phyloP scores from a whole-genome alignment of 2,888 invertebrate genomes.

The Eupeodes luniger region DNA sequence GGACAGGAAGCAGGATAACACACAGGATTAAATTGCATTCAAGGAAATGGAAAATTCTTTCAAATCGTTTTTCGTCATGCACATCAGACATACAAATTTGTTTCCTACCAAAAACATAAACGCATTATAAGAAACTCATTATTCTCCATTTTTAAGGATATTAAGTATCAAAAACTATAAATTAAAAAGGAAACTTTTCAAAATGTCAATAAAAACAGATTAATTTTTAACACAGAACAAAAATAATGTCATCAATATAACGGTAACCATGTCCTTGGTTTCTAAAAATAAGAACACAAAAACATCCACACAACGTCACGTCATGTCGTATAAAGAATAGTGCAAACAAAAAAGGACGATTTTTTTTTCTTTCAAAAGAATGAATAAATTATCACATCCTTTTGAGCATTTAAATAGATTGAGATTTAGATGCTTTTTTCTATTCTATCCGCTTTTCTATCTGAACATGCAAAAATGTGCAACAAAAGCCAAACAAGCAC shows the following conservation, averaged over 20 bases:
- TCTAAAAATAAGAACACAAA: background rate
- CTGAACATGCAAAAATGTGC: slow-evolving; percentile 55
- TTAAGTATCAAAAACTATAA: background rate
- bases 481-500: slow-evolving; percentile 55
- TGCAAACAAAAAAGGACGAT: background rate
- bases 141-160: background rate
- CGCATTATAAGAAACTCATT: background rate
- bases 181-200: background rate
- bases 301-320: slow-evolving; percentile 5
- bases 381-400: slow-evolving; percentile 66
- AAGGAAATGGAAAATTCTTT: slow-evolving; percentile 9
- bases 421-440: slow-evolving; percentile 48
- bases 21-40: slow-evolving; percentile 1
- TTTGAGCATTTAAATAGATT: slow-evolving; percentile 62
- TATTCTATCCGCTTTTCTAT: background rate
- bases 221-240: background rate
- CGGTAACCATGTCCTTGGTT: background rate
- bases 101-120: background rate
- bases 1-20: slow-evolving; percentile 20
- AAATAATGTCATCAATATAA: slow-evolving; percentile 1
- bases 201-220: background rate
- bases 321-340: background rate
- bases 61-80: background rate
- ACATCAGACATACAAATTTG: too few relatives aligned
- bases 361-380: slow-evolving; percentile 37